phyloP scores from a whole-genome alignment of 2,888 invertebrate species.

The Monopis laevigella region DNA sequence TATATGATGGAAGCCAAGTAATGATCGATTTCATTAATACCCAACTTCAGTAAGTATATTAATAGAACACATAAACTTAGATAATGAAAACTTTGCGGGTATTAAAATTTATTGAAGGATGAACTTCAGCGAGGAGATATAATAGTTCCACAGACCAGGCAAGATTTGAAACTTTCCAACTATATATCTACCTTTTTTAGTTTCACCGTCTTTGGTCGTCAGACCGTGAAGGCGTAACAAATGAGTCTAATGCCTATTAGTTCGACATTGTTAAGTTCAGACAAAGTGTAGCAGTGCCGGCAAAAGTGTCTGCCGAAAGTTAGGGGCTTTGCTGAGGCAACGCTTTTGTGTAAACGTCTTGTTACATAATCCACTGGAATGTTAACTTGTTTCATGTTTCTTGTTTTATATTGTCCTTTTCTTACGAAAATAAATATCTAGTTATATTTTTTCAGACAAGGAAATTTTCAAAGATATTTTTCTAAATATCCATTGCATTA shows the following conservation, averaged over 20 bases:
- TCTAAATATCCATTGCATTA: too few species aligned
- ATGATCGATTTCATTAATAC: too few species aligned
- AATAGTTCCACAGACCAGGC: not conserved
- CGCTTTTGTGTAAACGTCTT: constrained; percentile 9
- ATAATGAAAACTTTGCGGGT: too few species aligned
- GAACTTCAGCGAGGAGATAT: not conserved
- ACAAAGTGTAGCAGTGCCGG: constrained; percentile 44
- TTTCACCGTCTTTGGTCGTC: constrained; percentile 37
- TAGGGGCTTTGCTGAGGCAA: constrained; percentile 8
- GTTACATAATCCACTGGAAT: constrained; percentile 8
- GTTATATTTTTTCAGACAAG: too few species aligned
- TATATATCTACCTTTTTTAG: constrained; percentile 33
- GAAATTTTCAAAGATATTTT: too few species aligned
- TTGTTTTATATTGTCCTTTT: too few species aligned
- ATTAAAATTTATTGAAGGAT: not conserved
- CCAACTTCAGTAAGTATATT: too few species aligned
- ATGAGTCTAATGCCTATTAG: constrained; percentile 57
- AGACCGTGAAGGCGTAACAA: constrained; percentile 54
- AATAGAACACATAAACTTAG: too few species aligned
- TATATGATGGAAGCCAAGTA: too few species aligned
- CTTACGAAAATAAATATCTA: too few species aligned
- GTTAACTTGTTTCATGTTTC: too few species aligned
- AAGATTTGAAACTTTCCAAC: constrained; percentile 28
- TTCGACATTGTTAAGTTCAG: constrained; percentile 57
- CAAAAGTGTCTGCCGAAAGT: constrained; percentile 26